Evolutionary conservation across 2,113 vertebrate genomes (phyloP).

Genomic region (Ceuthmochares aereus): DNA sequence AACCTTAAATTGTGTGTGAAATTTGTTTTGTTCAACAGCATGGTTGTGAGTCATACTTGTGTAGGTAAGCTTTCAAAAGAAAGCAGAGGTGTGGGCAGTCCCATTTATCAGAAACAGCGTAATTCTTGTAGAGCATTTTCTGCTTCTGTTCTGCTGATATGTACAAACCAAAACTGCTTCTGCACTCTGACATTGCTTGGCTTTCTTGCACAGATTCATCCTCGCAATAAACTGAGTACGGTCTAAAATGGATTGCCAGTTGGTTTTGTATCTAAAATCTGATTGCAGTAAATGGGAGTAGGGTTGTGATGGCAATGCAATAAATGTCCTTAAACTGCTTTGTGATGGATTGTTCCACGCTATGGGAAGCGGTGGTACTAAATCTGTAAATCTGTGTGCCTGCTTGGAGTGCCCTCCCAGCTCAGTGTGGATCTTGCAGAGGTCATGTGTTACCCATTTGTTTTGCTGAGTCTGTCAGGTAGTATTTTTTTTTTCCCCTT

Average conservation of each 20-base stretch:
- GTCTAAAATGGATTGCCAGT: slow-evolving; percentile 17
- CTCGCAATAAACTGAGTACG: neutral
- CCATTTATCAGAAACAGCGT: slow-evolving; percentile 12
- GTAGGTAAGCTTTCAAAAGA: slow-evolving; percentile 32
- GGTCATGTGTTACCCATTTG: neutral
- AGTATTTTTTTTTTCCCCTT: neutral
- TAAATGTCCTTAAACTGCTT: slow-evolving; percentile 43
- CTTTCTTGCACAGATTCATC: neutral
- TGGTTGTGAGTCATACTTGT: slow-evolving; percentile 39
- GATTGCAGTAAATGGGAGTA: slow-evolving; percentile 43
- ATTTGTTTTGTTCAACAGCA: slow-evolving; percentile 31
- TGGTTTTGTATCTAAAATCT: slow-evolving; percentile 50
- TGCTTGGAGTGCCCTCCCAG: neutral
- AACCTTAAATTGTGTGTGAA: neutral
- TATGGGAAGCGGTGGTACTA: slow-evolving; percentile 19
- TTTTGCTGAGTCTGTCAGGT: neutral
- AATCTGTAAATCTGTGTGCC: slow-evolving; percentile 35
- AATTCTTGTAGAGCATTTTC: neutral
- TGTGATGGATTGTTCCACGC: slow-evolving; percentile 28
- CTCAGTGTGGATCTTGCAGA: neutral
- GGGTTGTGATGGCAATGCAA: slow-evolving; percentile 33
- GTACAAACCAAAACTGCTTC: slow-evolving; percentile 17
- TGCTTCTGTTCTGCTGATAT: neutral
- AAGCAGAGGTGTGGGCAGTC: slow-evolving; percentile 16
- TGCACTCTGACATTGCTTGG: neutral